A percentile compares a stretch with the other conserved stretches of the same genome.
Evolutionary conservation across 1,140 invertebrate genomes (phyloP).

Genomic region (Drosophila kikkawai): DNA sequence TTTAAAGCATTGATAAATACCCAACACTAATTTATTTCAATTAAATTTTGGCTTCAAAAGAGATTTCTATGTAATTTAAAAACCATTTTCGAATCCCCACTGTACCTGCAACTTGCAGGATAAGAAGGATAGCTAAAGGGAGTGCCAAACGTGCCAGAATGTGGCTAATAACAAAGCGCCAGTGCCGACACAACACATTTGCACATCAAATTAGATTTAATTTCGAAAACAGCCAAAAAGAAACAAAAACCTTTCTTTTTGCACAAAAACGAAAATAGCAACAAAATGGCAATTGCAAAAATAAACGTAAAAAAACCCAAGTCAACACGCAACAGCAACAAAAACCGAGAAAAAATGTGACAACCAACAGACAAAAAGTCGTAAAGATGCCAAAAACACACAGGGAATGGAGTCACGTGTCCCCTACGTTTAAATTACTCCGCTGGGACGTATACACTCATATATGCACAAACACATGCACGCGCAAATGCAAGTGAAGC

Average conservation of each 20-base stretch:
- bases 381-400: slow-evolving; percentile 57
- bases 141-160: slow-evolving; percentile 30
- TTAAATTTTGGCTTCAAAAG: background rate
- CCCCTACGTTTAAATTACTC: slow-evolving; percentile 49
- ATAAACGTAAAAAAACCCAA: slow-evolving; percentile 11
- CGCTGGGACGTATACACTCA: slow-evolving; percentile 32
- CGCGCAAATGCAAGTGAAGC: slow-evolving; percentile 6
- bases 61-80: no score
- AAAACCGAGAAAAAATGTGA: slow-evolving; percentile 52
- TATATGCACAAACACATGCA: slow-evolving; percentile 15
- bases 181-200: slow-evolving; percentile 44
- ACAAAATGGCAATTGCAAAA: slow-evolving; percentile 23
- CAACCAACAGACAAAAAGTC: slow-evolving; percentile 53
- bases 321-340: slow-evolving; percentile 42
- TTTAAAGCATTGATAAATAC: background rate
- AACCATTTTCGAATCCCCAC: background rate
- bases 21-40: no score
- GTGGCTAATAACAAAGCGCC: slow-evolving; percentile 41
- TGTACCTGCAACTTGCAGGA: slow-evolving; percentile 17
- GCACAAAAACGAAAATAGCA: slow-evolving; percentile 7
- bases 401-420: slow-evolving; percentile 69
- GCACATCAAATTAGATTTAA: slow-evolving; percentile 73
- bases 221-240: slow-evolving; percentile 47
- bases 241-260: slow-evolving; percentile 21
- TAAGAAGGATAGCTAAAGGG: slow-evolving; percentile 10